phyloP scores from a whole-genome alignment of 2,113 vertebrate species.

The Oryctolagus cuniculus region DNA sequence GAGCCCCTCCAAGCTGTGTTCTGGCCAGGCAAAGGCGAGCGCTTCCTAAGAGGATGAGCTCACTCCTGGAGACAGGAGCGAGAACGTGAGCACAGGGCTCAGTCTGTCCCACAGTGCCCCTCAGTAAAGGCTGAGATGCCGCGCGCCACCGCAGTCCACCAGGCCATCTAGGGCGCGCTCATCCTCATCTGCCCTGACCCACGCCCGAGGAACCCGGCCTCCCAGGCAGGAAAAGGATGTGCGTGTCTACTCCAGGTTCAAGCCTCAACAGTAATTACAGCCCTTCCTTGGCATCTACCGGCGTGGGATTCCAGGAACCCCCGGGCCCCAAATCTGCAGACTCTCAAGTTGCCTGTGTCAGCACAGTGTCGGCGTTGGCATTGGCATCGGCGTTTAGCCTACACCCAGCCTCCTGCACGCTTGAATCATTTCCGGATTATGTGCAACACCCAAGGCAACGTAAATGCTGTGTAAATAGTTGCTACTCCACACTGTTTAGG shows the following conservation, averaged over 20 bases:
- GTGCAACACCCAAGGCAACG: background rate
- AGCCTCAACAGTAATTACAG: background rate
- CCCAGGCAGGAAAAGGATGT: background rate
- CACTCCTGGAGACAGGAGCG: background rate
- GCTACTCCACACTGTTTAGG: too few species aligned
- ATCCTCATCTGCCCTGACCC: conserved; percentile 6
- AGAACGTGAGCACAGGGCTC: too few species aligned
- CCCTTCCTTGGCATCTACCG: background rate
- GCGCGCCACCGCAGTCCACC: too few species aligned
- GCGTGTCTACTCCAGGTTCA: background rate
- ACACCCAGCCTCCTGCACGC: background rate
- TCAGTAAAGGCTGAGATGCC: too few species aligned
- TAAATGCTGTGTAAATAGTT: background rate
- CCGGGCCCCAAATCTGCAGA: background rate
- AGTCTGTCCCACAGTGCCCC: too few species aligned
- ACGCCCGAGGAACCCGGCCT: background rate
- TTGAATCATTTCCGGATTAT: background rate
- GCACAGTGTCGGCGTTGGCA: background rate
- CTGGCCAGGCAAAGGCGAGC: background rate
- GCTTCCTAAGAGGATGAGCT: background rate
- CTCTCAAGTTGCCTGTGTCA: background rate
- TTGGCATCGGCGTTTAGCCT: background rate
- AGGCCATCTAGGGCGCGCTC: background rate
- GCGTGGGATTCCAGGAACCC: background rate
- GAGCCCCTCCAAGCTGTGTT: background rate